Conservation (phyloP, 2,888 invertebrate genomes). For the Chrysodeixis includens region DNA sequence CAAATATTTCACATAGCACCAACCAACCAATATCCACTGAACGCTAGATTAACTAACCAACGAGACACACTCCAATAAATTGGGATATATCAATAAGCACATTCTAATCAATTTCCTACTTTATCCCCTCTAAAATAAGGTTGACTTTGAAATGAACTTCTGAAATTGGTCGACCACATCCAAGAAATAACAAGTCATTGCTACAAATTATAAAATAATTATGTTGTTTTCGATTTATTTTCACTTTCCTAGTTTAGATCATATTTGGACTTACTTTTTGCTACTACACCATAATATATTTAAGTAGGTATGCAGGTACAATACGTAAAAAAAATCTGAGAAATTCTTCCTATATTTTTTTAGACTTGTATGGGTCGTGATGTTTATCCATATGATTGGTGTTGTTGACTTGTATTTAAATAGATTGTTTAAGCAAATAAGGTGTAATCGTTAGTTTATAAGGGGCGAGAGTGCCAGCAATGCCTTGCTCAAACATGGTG, state of each 20-base stretch:
- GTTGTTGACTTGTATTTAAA: conserved; percentile 39
- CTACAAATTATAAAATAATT: conserved; percentile 70
- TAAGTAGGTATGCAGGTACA: no score
- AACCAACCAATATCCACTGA: conserved; percentile 13
- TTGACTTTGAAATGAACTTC: conserved; percentile 11
- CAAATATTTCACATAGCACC: conserved; percentile 20
- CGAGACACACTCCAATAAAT: conserved; percentile 56
- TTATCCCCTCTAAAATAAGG: not conserved
- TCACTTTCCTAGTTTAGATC: conserved; percentile 70
- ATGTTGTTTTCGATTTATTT: conserved; percentile 70
- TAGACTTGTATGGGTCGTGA: conserved; percentile 1
- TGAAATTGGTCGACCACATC: conserved; percentile 49
- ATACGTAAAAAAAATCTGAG: conserved; percentile 26
- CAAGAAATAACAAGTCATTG: conserved; percentile 67
- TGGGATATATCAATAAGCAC: conserved; percentile 28
- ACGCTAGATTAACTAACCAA: conserved; percentile 50
- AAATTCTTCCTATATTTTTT: conserved; percentile 36
- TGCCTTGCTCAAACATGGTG: conserved; percentile 3
- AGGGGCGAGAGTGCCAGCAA: conserved; percentile 33
- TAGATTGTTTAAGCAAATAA: conserved; percentile 18
- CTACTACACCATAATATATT: conserved; percentile 39
- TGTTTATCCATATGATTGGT: conserved; percentile 17
- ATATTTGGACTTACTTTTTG: conserved; percentile 47
- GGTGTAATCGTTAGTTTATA: conserved; percentile 27
- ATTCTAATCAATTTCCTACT: conserved; percentile 10